A percentile compares a stretch with the other conserved stretches of the same genome.
Evolutionary conservation across 2,797 vertebrate species (phyloP).

Genomic region (Erethizon dorsatum): DNA sequence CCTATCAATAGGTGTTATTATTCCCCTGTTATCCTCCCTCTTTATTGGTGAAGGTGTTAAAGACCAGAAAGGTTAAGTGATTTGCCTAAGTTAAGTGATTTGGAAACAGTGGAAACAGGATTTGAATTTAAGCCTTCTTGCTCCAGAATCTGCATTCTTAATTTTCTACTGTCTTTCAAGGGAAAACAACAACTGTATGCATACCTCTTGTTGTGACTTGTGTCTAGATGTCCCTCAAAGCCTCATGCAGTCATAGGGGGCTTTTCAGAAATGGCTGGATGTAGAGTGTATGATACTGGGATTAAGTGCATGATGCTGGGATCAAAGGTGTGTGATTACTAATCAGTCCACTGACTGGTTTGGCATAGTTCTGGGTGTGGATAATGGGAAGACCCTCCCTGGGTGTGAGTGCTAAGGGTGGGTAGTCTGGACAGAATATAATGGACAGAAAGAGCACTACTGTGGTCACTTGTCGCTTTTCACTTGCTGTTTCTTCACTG

Average conservation of each 20-base stretch:
- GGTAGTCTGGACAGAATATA: background rate
- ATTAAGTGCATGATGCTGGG: background rate
- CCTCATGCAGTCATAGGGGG: background rate
- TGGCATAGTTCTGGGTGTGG: background rate
- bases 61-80: background rate
- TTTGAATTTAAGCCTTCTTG: conserved; percentile 23
- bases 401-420: background rate
- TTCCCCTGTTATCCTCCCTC: background rate
- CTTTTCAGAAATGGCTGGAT: background rate
- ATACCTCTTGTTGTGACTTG: background rate
- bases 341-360: background rate
- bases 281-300: background rate
- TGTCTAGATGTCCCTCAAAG: background rate
- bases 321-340: background rate
- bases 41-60: background rate
- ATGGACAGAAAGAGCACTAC: background rate
- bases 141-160: conserved; percentile 12
- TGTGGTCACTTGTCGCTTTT: background rate
- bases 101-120: background rate
- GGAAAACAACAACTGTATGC: background rate
- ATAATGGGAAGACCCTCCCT: background rate
- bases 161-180: background rate
- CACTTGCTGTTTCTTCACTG: background rate
- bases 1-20: background rate
- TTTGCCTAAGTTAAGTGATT: background rate